These are phyloP conservation scores for Lasiurus borealis DNA, from an alignment of 2,113 vertebrate genomes.

Conservation along the genomic window DNA sequence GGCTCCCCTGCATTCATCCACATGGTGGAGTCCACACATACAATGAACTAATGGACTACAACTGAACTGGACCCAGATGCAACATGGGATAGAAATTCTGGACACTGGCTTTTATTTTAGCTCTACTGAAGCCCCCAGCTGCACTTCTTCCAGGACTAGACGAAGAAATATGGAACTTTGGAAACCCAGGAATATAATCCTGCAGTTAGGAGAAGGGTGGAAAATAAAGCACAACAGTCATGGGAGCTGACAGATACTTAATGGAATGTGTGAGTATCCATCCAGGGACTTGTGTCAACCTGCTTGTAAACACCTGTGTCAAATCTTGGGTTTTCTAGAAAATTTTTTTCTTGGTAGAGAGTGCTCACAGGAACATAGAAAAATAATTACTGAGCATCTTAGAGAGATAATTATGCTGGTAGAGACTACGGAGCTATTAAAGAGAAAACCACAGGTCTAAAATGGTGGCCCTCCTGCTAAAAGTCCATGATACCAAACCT, in stretches of 20 bases:
- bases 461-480: background rate
- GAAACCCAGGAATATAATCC: background rate
- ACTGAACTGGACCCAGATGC: background rate
- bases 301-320: background rate
- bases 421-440: background rate
- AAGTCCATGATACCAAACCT: background rate
- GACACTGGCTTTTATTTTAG: background rate
- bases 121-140: background rate
- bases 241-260: background rate
- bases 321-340: background rate
- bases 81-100: background rate
- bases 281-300: background rate
- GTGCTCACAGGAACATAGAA: background rate
- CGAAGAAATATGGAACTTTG: background rate
- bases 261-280: background rate
- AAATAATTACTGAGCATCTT: background rate
- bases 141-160: background rate
- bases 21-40: background rate
- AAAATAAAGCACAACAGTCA: accelerated
- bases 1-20: background rate
- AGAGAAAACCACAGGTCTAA: background rate
- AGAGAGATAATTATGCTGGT: background rate
- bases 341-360: background rate
- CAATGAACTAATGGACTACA: background rate
- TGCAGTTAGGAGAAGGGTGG: background rate